Percentiles rank a stretch among this genome's conserved stretches.
Conservation (phyloP, 2,113 vertebrate species). For the Ochotona curzoniae region DNA sequence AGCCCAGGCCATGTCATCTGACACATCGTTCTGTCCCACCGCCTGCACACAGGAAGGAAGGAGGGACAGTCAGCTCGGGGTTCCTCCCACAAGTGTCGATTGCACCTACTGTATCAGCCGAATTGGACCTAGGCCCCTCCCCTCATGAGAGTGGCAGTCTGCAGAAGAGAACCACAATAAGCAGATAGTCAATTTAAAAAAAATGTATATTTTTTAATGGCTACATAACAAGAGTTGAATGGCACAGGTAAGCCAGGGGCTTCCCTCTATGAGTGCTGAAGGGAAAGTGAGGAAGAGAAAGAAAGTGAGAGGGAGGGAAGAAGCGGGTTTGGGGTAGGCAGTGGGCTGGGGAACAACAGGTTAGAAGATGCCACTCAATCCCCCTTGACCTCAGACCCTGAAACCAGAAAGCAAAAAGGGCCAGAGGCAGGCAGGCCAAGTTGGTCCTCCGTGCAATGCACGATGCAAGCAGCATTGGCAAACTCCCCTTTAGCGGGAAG, state of each 20-base stretch:
- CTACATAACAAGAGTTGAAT: neutral
- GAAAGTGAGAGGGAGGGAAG: too few relatives aligned
- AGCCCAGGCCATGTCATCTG: neutral
- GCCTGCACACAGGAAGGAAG: too few relatives aligned
- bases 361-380: neutral
- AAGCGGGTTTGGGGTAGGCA: too few relatives aligned
- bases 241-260: neutral
- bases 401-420: neutral
- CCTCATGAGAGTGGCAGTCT: neutral
- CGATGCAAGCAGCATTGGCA: neutral
- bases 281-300: too few relatives aligned
- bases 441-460: too few relatives aligned
- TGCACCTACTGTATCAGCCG: fast-evolving
- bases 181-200: neutral
- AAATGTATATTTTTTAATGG: too few relatives aligned
- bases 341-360: neutral
- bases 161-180: neutral
- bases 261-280: neutral
- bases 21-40: neutral
- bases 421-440: neutral
- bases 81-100: neutral
- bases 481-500: neutral
- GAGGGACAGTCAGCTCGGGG: neutral
- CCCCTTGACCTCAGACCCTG: neutral
- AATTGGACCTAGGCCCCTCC: too few relatives aligned